Evolutionary conservation across 2,797 vertebrate genomes (phyloP).

Genomic region (Gadopsis bispinosus): DNA sequence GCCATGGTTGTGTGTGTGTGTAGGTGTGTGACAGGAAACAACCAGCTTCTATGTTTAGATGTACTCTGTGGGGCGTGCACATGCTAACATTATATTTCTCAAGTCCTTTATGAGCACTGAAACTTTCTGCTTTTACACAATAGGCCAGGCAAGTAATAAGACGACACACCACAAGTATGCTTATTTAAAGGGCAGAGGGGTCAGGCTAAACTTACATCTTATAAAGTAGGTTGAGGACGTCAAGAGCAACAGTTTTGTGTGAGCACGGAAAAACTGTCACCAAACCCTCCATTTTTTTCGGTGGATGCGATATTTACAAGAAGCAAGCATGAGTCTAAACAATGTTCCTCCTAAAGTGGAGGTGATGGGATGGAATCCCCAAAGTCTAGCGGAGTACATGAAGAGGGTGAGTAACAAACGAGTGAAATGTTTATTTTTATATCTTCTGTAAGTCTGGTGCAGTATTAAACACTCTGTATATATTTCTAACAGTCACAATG

Average conservation of each 20-base stretch:
- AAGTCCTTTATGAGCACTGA: conserved; percentile 20
- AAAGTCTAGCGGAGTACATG: conserved; percentile 58
- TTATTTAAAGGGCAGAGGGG: neutral
- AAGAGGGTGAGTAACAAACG: conserved; percentile 45
- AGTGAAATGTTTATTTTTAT: neutral
- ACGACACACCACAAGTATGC: neutral
- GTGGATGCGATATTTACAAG: conserved; percentile 3
- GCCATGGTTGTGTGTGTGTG: neutral
- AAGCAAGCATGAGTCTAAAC: conserved; percentile 46
- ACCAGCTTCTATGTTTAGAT: conserved; percentile 27
- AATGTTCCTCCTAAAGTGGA: conserved; percentile 41
- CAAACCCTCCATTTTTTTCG: neutral
- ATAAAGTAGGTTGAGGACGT: neutral
- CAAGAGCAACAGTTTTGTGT: neutral
- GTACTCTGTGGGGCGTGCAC: neutral
- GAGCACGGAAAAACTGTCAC: neutral
- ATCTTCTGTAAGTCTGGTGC: neutral
- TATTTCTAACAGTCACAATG: too few species aligned
- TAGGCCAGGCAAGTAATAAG: neutral
- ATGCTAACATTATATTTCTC: neutral
- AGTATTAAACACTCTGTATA: neutral
- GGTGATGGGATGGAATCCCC: conserved; percentile 56
- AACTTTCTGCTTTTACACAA: conserved; percentile 7
- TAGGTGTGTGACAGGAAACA: conserved; percentile 25
- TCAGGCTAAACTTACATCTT: neutral